Percentiles rank a stretch among this genome's conserved stretches.
These are phyloP conservation scores for Paramormyrops kingsleyae DNA, from an alignment of 2,113 vertebrate genomes.

Conservation along the genomic window DNA sequence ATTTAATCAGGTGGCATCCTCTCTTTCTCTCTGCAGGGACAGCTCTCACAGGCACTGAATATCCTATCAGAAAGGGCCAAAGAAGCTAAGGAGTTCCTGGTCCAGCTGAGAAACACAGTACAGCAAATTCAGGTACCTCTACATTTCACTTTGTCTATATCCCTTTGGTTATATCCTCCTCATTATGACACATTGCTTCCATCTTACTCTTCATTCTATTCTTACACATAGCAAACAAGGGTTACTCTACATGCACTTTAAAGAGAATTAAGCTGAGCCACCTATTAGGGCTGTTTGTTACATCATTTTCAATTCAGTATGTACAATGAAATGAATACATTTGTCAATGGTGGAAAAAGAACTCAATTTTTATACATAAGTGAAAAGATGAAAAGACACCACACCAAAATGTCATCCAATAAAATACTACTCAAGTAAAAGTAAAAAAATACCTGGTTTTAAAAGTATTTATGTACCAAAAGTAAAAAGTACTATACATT, in stretches of 20 bases:
- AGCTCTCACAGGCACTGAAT: conserved; percentile 91
- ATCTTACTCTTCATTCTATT: not conserved
- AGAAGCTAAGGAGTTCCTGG: conserved; percentile 94
- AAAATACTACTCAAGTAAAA: too few relatives aligned
- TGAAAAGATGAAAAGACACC: not conserved
- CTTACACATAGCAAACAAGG: not conserved
- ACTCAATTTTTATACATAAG: not conserved
- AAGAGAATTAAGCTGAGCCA: not conserved
- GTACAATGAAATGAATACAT: not conserved
- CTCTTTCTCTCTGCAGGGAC: conserved; percentile 65
- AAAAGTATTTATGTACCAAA: too few relatives aligned
- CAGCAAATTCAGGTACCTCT: conserved; percentile 86
- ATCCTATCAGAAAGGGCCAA: conserved; percentile 91
- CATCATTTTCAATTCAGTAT: not conserved
- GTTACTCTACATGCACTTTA: not conserved
- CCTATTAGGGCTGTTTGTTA: not conserved
- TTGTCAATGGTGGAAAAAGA: not conserved
- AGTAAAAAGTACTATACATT: too few relatives aligned
- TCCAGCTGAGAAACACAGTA: conserved; percentile 92
- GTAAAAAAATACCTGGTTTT: too few relatives aligned
- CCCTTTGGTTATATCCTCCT: not conserved
- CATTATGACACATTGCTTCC: not conserved
- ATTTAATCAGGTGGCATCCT: not conserved
- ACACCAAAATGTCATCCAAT: not conserved
- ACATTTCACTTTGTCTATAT: not conserved